Base-by-base conservation (phyloP, 1,140 invertebrate genomes). In the Centruroides vittatus region DNA sequence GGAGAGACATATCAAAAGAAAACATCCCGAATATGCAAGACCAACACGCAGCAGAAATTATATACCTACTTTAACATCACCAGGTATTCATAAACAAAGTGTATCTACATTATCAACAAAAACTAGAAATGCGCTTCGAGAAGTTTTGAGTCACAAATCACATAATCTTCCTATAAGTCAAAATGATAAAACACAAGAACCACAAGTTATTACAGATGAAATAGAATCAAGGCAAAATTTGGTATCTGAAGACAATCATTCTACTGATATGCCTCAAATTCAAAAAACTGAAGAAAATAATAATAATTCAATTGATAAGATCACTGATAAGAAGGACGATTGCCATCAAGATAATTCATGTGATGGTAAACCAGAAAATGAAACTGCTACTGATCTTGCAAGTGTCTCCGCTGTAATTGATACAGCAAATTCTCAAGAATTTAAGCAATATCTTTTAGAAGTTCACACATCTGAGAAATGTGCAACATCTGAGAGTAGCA, bases 1-100 rank as follows among this genome's bases (percentile, higher is more conserved):
- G 89, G 90, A 94, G 72, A 76, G 90, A 1, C 91, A 95, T 63
- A 86, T 93, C 0, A 94, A 94, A 70, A 89, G 93, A 67, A 90
- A 93, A 67, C 91, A 94, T 77, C 89, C 89, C 0, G 85, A 90
- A 57, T 66, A 60, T 62, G 62, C 63, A 7, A 57, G 61, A 35
- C 67, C 62, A 5, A 60, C 55, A 7, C 49, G 65, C 6, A 59
- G 58, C 41, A 41, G 66, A 41, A 60, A 57, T 36, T 67, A 56
- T 36, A 62, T 61, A 55, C 61, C 66, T 7, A 57, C 54, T 12
- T 52, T 61, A 34, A 55, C 58, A 47, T 35, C 59, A 46, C 57
- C 62, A 13, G 36, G 47, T 53, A n/a, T 62, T 3, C 51, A 63
- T 46, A 65, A 61, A 34, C 55, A 60, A 9, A 65, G 46, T 58